A percentile compares a stretch with the other conserved stretches of the same genome.
These are phyloP conservation scores for Bombus balteatus DNA, from an alignment of 1,140 invertebrate genomes.

Conservation along the genomic window DNA sequence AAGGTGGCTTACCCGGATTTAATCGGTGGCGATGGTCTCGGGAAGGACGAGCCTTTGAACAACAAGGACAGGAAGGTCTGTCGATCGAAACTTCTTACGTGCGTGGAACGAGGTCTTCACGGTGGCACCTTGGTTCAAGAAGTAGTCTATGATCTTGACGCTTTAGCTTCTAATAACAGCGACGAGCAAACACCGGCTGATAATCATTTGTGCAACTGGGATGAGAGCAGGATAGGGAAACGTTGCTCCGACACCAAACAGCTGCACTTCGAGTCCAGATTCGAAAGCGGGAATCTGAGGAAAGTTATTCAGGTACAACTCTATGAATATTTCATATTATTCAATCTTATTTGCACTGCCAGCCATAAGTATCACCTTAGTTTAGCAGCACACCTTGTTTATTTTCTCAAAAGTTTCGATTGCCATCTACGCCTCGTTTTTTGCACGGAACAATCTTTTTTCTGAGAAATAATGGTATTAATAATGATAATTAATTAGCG, in stretches of 20 bases:
- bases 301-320: constrained; percentile 91
- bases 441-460: no score
- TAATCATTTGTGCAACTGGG: constrained; percentile 80
- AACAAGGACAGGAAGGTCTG: constrained; percentile 86
- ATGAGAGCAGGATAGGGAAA: constrained; percentile 85
- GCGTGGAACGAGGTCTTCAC: constrained; percentile 85
- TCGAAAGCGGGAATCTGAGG: constrained; percentile 95
- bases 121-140: constrained; percentile 84
- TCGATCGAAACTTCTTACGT: constrained; percentile 85
- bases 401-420: neutral
- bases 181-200: constrained; percentile 59
- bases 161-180: constrained; percentile 67
- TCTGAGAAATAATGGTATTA: no score
- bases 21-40: constrained; percentile 83
- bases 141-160: constrained; percentile 90
- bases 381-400: no score
- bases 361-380: neutral
- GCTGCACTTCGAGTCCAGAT: constrained; percentile 93
- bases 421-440: no score
- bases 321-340: neutral
- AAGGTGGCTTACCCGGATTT: constrained; percentile 91
- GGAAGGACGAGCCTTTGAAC: constrained; percentile 85
- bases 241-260: constrained; percentile 81
- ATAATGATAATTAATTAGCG: no score
- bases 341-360: neutral